phyloP scores from a whole-genome alignment of 2,797 vertebrate genomes.

The Spondyliosoma cantharus region DNA sequence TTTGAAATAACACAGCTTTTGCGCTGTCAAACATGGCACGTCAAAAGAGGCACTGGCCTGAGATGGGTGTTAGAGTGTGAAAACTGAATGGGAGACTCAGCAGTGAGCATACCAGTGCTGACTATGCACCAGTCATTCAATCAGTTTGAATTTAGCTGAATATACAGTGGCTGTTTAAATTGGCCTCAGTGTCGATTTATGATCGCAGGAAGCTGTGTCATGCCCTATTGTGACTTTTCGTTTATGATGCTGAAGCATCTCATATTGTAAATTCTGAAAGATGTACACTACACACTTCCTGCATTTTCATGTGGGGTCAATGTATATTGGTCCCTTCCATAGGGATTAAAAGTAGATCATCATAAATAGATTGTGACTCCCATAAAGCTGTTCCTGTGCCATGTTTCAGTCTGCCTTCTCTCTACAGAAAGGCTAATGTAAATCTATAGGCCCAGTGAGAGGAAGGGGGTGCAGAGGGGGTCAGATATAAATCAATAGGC shows the following conservation, averaged over 20 bases:
- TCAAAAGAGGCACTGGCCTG: slow-evolving; percentile 56
- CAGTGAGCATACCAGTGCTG: slow-evolving; percentile 35
- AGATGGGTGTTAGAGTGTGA: slow-evolving; percentile 63
- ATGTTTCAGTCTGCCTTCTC: slow-evolving; percentile 54
- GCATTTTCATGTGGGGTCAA: slow-evolving; percentile 6
- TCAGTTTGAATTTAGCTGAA: slow-evolving; percentile 36
- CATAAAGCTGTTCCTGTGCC: slow-evolving; percentile 51
- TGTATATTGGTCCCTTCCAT: slow-evolving; percentile 13
- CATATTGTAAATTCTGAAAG: slow-evolving; percentile 7
- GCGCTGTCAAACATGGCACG: slow-evolving; percentile 76
- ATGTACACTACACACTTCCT: background rate
- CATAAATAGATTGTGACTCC: slow-evolving; percentile 42
- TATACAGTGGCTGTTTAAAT: slow-evolving; percentile 12
- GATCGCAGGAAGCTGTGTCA: slow-evolving; percentile 35
- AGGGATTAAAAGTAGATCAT: slow-evolving; percentile 44
- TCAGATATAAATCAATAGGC: slow-evolving; percentile 65
- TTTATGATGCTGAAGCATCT: slow-evolving; percentile 43
- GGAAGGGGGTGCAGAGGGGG: slow-evolving; percentile 10
- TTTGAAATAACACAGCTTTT: slow-evolving; percentile 79
- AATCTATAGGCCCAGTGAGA: slow-evolving; percentile 60
- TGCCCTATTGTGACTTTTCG: slow-evolving; percentile 22
- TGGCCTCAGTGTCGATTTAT: slow-evolving; percentile 3
- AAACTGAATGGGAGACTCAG: slow-evolving; percentile 43
- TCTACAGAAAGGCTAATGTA: slow-evolving; percentile 56
- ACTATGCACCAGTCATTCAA: slow-evolving; percentile 29